These are phyloP conservation scores for Caenorhabditis sp. DNA, from an alignment of 2,888 invertebrate species.

Conservation along the genomic window DNA sequence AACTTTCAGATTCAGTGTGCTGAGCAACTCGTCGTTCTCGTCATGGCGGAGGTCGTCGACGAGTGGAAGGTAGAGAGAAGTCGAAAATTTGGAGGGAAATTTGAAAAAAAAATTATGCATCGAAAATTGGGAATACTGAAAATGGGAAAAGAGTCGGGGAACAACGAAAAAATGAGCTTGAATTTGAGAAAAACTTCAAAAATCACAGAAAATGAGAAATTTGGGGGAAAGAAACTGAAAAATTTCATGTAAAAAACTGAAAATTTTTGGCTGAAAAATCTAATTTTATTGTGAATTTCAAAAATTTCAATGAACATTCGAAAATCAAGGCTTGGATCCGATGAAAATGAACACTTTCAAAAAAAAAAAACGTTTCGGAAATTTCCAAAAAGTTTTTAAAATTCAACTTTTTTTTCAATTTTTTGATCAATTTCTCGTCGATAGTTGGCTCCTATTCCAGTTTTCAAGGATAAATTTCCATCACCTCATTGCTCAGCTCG, in stretches of 20 bases:
- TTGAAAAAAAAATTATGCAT: neutral
- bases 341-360: too few relatives aligned
- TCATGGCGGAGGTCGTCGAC: constrained; percentile 56
- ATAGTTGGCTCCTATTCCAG: neutral
- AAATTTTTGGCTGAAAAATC: neutral
- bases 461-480: too few relatives aligned
- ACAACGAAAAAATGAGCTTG: neutral
- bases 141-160: neutral
- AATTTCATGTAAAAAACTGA: constrained; percentile 4
- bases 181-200: too few relatives aligned
- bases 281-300: too few relatives aligned
- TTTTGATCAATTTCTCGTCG: neutral
- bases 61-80: constrained; percentile 15
- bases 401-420: too few relatives aligned
- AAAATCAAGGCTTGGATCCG: too few relatives aligned
- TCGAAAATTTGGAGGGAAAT: neutral
- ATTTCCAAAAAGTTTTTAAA: too few relatives aligned
- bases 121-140: neutral
- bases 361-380: too few relatives aligned
- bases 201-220: too few relatives aligned
- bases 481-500: too few relatives aligned
- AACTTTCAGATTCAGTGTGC: constrained; percentile 57
- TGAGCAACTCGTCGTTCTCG: constrained; percentile 42
- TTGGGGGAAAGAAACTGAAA: neutral
- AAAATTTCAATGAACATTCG: too few relatives aligned